Percentiles rank a stretch among this genome's conserved stretches.
These are phyloP conservation scores for Oscheius onirici DNA, from an alignment of 2,888 invertebrate species.

Conservation along the genomic window DNA sequence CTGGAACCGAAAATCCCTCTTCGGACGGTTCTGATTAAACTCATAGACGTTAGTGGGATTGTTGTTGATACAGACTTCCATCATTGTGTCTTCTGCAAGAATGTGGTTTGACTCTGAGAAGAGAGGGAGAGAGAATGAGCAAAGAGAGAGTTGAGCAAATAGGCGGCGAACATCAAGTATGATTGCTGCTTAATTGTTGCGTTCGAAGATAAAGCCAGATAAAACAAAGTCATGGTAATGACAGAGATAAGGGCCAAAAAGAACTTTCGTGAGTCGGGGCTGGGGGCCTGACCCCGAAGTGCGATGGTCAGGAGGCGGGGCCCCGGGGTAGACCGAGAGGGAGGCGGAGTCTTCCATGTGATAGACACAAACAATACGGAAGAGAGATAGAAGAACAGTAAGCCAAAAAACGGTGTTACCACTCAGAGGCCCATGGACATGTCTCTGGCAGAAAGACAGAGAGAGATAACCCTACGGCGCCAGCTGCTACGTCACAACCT, in stretches of 20 bases:
- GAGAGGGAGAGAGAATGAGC: neutral
- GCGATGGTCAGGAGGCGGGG: constrained; percentile 27
- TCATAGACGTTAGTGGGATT: constrained; percentile 1
- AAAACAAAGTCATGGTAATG: neutral
- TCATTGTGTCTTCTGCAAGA: constrained; percentile 33
- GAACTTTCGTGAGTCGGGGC: neutral
- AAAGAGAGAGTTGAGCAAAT: neutral
- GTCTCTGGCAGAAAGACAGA: neutral
- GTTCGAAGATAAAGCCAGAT: too few relatives aligned
- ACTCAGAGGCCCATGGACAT: constrained; percentile 11
- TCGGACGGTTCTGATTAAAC: constrained; percentile 43
- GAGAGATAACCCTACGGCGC: constrained; percentile 12
- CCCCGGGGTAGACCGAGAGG: constrained; percentile 19
- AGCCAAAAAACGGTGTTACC: neutral
- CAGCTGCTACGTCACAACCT: constrained; percentile 13
- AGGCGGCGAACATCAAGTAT: neutral
- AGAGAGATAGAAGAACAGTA: neutral
- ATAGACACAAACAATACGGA: constrained; percentile 12
- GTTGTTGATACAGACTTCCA: constrained; percentile 44
- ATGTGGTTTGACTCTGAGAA: neutral
- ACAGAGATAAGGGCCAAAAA: constrained; percentile 4
- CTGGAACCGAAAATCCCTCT: constrained; percentile 62
- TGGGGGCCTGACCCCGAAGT: constrained; percentile 8
- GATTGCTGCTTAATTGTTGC: neutral
- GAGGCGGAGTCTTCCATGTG: constrained; percentile 18